These are phyloP conservation scores for Apoda limacodes DNA, from an alignment of 2,888 invertebrate genomes.

Conservation along the genomic window DNA sequence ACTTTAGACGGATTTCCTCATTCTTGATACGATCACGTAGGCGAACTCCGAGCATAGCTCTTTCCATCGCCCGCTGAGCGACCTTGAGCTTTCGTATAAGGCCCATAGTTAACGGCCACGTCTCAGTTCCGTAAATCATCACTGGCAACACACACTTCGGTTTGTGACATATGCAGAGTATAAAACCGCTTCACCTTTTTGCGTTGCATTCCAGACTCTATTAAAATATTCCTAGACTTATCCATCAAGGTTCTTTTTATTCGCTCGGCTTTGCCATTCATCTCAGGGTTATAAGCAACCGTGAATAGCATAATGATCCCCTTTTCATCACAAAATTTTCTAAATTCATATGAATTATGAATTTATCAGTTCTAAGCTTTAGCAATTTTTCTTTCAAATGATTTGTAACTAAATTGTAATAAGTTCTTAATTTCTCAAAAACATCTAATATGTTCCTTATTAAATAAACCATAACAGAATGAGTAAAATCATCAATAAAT, in stretches of 20 bases:
- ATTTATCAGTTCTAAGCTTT: conserved; percentile 2
- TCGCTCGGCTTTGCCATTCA: conserved; percentile 16
- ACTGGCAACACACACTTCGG: too few species aligned
- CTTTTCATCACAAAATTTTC: conserved; percentile 8
- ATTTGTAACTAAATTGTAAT: conserved; percentile 13
- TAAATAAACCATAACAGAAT: conserved; percentile 15
- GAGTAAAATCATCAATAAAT: conserved; percentile 17
- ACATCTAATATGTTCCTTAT: conserved; percentile 19
- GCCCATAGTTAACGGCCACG: neutral
- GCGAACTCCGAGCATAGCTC: conserved; percentile 4
- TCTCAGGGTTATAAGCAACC: conserved; percentile 17
- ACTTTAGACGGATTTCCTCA: too few species aligned
- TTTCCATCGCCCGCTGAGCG: conserved; percentile 3
- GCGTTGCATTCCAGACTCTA: conserved; percentile 11
- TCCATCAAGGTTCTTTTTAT: conserved; percentile 17
- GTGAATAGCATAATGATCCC: conserved; percentile 10
- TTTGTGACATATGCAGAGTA: conserved; percentile 6
- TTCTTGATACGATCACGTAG: too few species aligned
- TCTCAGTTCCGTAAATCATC: too few species aligned
- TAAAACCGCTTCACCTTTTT: conserved; percentile 12
- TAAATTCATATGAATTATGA: conserved; percentile 2
- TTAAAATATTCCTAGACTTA: conserved; percentile 13
- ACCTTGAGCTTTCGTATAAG: conserved; percentile 3
- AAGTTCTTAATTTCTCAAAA: conserved; percentile 14
- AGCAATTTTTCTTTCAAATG: conserved; percentile 8